Conservation (phyloP, 2,888 invertebrate species). For the Drosophila fungiperda region DNA sequence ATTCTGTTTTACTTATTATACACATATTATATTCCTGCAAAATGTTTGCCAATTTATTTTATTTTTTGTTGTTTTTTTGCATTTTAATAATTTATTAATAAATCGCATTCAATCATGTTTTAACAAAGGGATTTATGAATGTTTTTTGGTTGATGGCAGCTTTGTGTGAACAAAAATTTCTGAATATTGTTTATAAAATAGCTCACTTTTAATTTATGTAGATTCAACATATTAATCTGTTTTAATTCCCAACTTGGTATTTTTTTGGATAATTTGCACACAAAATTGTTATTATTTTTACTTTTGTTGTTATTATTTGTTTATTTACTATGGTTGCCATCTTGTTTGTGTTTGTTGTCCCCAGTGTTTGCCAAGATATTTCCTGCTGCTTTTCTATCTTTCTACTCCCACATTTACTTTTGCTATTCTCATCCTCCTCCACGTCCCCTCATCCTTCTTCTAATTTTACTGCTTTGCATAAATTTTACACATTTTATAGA, state of each 20-base stretch:
- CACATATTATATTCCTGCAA: constrained; percentile 32
- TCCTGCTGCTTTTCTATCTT: background rate
- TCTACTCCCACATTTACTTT: constrained; percentile 1
- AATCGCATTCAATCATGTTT: constrained; percentile 34
- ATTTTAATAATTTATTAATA: constrained; percentile 28
- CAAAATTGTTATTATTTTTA: constrained; percentile 42
- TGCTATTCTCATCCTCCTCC: constrained; percentile 20
- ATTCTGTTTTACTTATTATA: constrained; percentile 43
- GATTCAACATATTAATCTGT: constrained; percentile 37
- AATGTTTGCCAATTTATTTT: constrained; percentile 46
- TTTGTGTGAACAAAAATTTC: constrained; percentile 42
- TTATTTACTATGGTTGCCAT: constrained; percentile 65
- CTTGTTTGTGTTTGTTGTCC: constrained; percentile 37
- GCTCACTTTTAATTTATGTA: constrained; percentile 48
- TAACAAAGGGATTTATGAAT: constrained; percentile 30
- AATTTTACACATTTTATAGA: constrained; percentile 62
- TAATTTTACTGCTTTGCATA: constrained; percentile 20
- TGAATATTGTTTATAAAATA: constrained; percentile 58
- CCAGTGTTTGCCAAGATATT: constrained; percentile 68
- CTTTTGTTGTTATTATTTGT: constrained; percentile 10
- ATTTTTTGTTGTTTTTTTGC: constrained; percentile 28
- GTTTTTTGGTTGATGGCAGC: constrained; percentile 47
- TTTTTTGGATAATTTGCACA: constrained; percentile 41
- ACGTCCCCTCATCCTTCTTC: background rate
- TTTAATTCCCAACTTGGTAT: constrained; percentile 26